A percentile compares a stretch with the other conserved stretches of the same genome.
Evolutionary conservation across 2,888 invertebrate genomes (phyloP).

Genomic region (Drosophila mulleri): DNA sequence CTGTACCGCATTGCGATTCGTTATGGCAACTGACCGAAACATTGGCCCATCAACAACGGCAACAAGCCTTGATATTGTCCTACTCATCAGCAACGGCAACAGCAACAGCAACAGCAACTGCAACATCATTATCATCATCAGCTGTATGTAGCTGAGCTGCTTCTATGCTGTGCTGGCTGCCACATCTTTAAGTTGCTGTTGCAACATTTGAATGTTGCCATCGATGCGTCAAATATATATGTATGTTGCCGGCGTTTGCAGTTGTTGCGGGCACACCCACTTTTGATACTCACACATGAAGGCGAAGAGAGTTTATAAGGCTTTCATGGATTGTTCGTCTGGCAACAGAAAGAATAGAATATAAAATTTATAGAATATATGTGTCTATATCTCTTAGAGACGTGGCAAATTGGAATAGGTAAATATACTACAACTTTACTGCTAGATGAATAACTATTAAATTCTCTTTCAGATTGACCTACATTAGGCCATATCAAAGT

Average conservation of each 20-base stretch:
- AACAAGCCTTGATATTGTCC: constrained; percentile 61
- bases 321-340: too few relatives aligned
- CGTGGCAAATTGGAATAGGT: not conserved
- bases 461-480: not conserved
- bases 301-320: not conserved
- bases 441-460: not conserved
- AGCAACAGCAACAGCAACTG: constrained; percentile 4
- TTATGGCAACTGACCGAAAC: constrained; percentile 80
- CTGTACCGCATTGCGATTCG: constrained; percentile 68
- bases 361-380: too few relatives aligned
- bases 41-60: constrained; percentile 72
- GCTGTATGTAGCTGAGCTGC: constrained; percentile 35
- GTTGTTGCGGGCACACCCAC: constrained; percentile 60
- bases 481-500: not conserved
- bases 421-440: too few relatives aligned
- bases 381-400: not conserved
- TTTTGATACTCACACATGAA: constrained; percentile 13
- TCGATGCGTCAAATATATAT: constrained; percentile 67
- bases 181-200: constrained; percentile 56
- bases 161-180: constrained; percentile 45
- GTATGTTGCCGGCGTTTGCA: constrained; percentile 60
- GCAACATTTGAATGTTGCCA: constrained; percentile 71
- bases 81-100: constrained; percentile 47
- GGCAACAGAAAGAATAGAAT: too few relatives aligned
- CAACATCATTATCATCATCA: constrained; percentile 44